phyloP scores from a whole-genome alignment of 2,113 vertebrate species.

The Bombycilla garrulus region DNA sequence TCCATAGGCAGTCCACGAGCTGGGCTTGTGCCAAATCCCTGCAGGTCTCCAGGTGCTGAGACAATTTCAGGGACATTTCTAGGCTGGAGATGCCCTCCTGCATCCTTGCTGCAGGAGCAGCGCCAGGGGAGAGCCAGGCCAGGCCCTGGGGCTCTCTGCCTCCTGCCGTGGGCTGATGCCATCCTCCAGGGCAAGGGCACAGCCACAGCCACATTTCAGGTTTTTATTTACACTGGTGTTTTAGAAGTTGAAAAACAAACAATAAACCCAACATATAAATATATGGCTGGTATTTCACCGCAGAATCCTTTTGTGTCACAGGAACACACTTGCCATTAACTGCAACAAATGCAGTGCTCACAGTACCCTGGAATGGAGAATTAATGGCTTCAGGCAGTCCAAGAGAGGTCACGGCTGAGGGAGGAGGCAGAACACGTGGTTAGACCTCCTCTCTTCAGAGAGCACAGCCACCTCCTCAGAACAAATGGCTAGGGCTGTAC shows the following conservation, averaged over 20 bases:
- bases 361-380: neutral
- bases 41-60: neutral
- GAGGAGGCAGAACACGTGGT: neutral
- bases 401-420: neutral
- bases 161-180: neutral
- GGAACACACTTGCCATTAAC: neutral
- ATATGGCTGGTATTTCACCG: neutral
- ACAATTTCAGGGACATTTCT: neutral
- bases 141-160: neutral
- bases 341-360: neutral
- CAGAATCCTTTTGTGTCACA: neutral
- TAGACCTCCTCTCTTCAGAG: neutral
- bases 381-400: neutral
- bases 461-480: neutral
- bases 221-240: neutral
- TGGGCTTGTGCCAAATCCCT: neutral
- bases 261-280: neutral
- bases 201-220: accelerated
- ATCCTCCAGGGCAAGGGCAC: neutral
- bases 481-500: neutral
- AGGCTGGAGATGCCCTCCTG: neutral
- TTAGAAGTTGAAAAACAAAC: neutral
- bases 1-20: neutral
- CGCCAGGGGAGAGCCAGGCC: neutral
- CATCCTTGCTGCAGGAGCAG: neutral